These are phyloP conservation scores for Cynocephalus volans DNA, from an alignment of 2,113 vertebrate species.

Conservation along the genomic window DNA sequence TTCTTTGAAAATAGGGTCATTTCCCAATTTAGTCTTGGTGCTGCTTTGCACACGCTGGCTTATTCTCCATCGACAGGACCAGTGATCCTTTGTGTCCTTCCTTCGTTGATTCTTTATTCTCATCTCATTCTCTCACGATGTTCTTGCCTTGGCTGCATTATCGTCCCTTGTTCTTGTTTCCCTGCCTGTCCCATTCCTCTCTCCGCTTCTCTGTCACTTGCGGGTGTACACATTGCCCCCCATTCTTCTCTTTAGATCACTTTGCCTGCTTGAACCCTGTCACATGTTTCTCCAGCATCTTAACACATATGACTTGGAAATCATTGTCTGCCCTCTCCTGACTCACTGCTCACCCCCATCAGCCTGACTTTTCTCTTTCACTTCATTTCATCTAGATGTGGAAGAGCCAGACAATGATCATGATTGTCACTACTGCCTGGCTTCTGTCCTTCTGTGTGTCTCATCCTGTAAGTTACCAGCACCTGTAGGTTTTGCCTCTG, in stretches of 20 bases:
- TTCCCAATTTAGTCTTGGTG: fast-evolving
- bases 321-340: neutral
- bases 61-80: neutral
- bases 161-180: neutral
- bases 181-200: neutral
- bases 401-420: neutral
- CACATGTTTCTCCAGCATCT: fast-evolving
- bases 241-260: fast-evolving
- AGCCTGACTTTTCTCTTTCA: neutral
- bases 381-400: neutral
- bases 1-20: neutral
- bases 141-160: neutral
- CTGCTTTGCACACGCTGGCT: fast-evolving
- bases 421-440: neutral
- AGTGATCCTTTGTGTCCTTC: neutral
- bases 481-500: neutral
- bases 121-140: neutral
- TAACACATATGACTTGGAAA: neutral
- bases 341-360: fast-evolving
- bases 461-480: neutral
- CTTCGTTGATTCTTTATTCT: too few species aligned
- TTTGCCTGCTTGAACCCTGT: neutral
- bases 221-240: fast-evolving
- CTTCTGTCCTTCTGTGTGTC: neutral
- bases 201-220: neutral